Base-by-base conservation (phyloP, 2,113 vertebrate species). In the Macquaria ambigua region DNA sequence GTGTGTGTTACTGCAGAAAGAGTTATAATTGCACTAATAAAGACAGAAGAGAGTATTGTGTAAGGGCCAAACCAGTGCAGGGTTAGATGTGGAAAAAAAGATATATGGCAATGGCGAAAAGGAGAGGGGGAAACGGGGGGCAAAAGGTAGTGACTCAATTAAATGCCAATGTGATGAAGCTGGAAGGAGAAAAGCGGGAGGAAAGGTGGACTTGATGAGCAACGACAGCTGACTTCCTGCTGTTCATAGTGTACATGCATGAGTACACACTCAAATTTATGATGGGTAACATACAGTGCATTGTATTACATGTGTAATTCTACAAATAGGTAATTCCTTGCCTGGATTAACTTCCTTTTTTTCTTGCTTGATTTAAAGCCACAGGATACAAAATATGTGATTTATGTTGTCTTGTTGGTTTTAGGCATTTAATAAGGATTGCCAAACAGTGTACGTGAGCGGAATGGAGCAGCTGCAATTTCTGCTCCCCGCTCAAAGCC, bases 21-120 rank as follows among this genome's bases (percentile, higher is more conserved):
- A 78, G 61, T 61, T 77, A 68, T 37, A 66, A 55, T 37, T 34
- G 15, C 55, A 71, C 63, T 74, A 74, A 82, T 85, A 76, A 85
- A 15, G 11, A 74, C 23, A 41, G 21, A 25, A 31, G 14, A 58
- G 20, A 71, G 55, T 52, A 20, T 39, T 69, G 23, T 14, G 3
- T 10, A 21, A 14, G 9, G 39, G 46, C 41, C 66, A 72, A 39
- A 84, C 34, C 14, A 31, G 31, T 56, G n/a, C 43, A 74, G 67
- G 88, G 58, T 61, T 74, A 77, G 12, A 76, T 2, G n/a, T 14
- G 10, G 28, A 43, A 34, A 41, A 74, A 39, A 68, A 72, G 25
- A 23, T 64, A 6, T 10, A 76, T 11, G 28, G 9, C 28, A 41
- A 31, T 46, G 39, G 16, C 5, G 8, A 62, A 63, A 48, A 15